Evolutionary conservation across 2,888 invertebrate genomes (phyloP).

Genomic region (Leptopilina syphax): DNA sequence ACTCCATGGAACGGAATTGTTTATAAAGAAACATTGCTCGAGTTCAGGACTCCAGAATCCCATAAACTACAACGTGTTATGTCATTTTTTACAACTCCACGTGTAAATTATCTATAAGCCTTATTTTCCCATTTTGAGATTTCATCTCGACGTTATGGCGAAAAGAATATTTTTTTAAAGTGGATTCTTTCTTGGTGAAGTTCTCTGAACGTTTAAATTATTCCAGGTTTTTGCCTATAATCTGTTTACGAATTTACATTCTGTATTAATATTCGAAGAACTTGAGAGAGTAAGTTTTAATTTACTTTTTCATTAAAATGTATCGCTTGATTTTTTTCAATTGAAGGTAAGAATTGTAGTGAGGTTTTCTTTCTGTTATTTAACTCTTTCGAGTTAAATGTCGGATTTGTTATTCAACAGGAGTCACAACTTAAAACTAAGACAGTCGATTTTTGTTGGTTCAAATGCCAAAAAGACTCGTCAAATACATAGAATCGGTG

Average conservation of each 20-base stretch:
- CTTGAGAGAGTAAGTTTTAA: too few species aligned
- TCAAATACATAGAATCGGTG: background rate
- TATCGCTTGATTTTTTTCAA: too few species aligned
- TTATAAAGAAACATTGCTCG: slow-evolving; percentile 30
- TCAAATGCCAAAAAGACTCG: slow-evolving; percentile 20
- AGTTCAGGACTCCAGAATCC: slow-evolving; percentile 16
- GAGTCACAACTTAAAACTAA: background rate
- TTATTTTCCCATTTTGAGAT: slow-evolving; percentile 2
- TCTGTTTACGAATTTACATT: too few species aligned
- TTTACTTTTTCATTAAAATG: too few species aligned
- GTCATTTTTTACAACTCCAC: slow-evolving; percentile 30
- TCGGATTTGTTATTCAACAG: background rate
- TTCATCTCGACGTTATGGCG: background rate
- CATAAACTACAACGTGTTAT: slow-evolving; percentile 27
- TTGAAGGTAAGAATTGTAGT: too few species aligned
- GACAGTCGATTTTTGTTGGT: slow-evolving; percentile 25
- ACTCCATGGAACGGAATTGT: slow-evolving; percentile 29
- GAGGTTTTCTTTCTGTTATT: background rate
- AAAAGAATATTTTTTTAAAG: background rate
- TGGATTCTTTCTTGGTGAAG: too few species aligned
- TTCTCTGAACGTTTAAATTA: too few species aligned
- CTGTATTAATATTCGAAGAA: too few species aligned
- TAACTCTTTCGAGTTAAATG: background rate
- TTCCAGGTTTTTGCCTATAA: too few species aligned
- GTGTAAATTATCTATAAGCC: slow-evolving; percentile 22